phyloP scores from a whole-genome alignment of 2,113 vertebrate genomes.

The Megaceryle maxima region DNA sequence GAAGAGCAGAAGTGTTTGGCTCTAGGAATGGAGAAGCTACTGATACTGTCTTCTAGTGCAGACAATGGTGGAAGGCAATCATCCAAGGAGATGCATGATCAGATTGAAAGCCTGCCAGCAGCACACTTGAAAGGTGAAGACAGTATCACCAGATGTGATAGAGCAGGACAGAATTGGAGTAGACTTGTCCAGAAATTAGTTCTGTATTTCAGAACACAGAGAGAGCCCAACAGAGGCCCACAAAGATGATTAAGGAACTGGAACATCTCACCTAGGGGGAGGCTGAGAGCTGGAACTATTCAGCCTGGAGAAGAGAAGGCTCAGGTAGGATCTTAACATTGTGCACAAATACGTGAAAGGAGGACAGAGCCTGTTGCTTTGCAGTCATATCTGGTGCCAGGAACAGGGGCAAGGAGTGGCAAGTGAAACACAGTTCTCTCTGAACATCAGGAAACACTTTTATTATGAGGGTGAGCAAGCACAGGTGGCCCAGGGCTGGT shows the following conservation, averaged over 20 bases:
- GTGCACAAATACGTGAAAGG: not conserved
- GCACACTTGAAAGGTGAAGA: not conserved
- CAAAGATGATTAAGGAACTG: not conserved
- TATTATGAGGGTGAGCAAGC: not conserved
- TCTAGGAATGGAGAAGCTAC: not conserved
- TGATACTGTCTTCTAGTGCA: not conserved
- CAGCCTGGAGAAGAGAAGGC: not conserved
- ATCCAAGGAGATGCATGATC: not conserved
- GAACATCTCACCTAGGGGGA: not conserved
- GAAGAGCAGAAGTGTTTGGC: not conserved
- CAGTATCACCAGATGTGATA: not conserved
- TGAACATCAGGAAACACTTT: not conserved
- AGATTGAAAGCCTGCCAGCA: not conserved
- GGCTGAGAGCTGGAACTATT: not conserved
- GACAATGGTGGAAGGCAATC: not conserved
- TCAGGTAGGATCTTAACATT: not conserved
- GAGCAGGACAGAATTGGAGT: not conserved
- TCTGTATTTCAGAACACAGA: not conserved
- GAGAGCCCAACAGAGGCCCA: not conserved
- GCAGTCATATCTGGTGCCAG: not conserved
- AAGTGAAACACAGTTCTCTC: not conserved
- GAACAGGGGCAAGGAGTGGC: not conserved
- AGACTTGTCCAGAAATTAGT: not conserved
- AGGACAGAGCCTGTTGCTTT: not conserved
- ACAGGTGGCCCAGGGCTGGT: not conserved